These are phyloP conservation scores for Microtus obscurus DNA, from an alignment of 2,797 vertebrate genomes.

Conservation along the genomic window DNA sequence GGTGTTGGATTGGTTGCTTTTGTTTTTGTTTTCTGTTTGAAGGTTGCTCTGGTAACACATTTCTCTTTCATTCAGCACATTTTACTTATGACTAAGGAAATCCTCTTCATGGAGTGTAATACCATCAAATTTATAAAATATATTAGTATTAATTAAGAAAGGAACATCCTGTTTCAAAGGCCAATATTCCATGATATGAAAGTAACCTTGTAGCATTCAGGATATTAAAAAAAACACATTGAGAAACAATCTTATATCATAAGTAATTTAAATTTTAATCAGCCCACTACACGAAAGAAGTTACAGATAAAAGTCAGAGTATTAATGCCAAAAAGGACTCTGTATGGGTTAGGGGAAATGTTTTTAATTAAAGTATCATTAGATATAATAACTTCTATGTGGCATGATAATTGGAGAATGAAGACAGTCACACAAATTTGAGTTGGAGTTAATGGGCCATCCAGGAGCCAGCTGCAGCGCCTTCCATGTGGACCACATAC, in stretches of 20 bases:
- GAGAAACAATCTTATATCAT: neutral
- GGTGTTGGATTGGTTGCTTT: neutral
- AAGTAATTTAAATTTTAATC: constrained; percentile 39
- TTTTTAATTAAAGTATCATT: constrained; percentile 64
- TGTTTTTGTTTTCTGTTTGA: constrained; percentile 1
- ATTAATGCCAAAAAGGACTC: neutral
- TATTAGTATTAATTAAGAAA: neutral
- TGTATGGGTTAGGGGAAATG: neutral
- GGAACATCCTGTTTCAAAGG: neutral
- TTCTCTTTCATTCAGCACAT: neutral
- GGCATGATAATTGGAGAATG: constrained; percentile 1
- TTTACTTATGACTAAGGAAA: constrained; percentile 39
- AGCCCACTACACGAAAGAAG: neutral
- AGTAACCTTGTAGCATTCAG: constrained; percentile 42
- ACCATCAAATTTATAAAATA: neutral
- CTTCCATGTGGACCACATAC: accelerated
- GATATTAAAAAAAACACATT: neutral
- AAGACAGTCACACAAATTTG: constrained; percentile 25
- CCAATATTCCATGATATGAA: constrained; percentile 15
- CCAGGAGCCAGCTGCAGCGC: accelerated
- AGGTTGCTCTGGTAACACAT: neutral
- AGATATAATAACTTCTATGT: constrained; percentile 52
- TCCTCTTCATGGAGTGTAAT: neutral
- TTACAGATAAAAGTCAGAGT: neutral
- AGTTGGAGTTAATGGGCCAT: neutral